Base-by-base conservation (phyloP, 1,140 invertebrate genomes). In the Globodera ellingtonae region DNA sequence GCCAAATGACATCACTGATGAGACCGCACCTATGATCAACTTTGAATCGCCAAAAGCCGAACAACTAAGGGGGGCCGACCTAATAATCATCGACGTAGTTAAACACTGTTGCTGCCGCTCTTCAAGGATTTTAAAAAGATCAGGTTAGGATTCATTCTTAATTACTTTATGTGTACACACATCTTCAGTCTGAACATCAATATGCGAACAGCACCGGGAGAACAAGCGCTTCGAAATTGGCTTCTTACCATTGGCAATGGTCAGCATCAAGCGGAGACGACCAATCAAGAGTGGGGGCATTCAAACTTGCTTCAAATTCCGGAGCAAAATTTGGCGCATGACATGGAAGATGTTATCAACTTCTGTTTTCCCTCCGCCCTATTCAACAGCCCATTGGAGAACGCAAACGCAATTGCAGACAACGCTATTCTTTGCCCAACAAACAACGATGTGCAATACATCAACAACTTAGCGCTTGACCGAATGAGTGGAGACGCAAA, bases 1-100 rank as follows among this genome's bases (percentile, higher is more conserved):
- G 62, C 80, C 80, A 24, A 21, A 75, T 5, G 62, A 78, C n/a
- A 62, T 82, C 24, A 67, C 71, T 10, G 80, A 67, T 18, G n/a
- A 46, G 0, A 71, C 66, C 35, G 9, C n/a, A 62, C 46, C 21
- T 24, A 44, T 70, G n/a, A 21, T 83, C 62, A 10, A 24, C 35
- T 79, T 79, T n/a, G 75, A 62, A 21, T 78, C 47, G 15, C 46
- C 18, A 70, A 46, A 46, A 13, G 67, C 67, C 7, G 8, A 70
- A 70, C 24, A 46, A 13, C 46, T 70, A 4, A 7, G 67, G 24
- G 67, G 13, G 24, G 67, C 46, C 46, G 67, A 70, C 4, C 67
- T 70, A 35, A 35, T 70, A 70, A 70, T 70, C 6, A 70, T 70
- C 13, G 67, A 70, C 13, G 67, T 70, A 70, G 7, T 35, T 35